Base-by-base conservation (phyloP, 1,140 invertebrate genomes). In the Diuraphis noxia region DNA sequence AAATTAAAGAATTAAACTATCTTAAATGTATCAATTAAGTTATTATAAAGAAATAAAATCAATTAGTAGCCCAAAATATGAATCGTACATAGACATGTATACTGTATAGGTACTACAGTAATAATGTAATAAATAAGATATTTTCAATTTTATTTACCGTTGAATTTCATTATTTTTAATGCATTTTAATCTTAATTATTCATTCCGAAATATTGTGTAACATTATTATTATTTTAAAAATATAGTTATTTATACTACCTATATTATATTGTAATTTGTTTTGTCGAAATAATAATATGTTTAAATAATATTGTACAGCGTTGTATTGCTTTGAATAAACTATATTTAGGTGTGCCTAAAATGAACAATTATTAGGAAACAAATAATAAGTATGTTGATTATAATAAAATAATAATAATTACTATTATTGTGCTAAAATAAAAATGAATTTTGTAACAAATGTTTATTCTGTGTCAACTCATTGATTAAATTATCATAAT, bases 221-320 rank as follows among this genome's bases (percentile, higher is more conserved):
- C 46, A 49, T 49, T 49, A 86, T 46, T 49, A 49, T 49, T 86
- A 86, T 49, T 86, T 23, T 36, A 84, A 40, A 40, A 41, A 41
- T 17, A 41, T n/a, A 84, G 43, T 41, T 38, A 43, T 43, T 81
- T 41, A 84, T n/a, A 84, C 40, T 19, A n/a, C n/a, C n/a, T n/a
- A 25, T 85, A 85, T 46, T 49, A 38, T 79, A 86, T 36, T 49
- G 43, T 49, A 86, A 36, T 86, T 49, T 36, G 19, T 36, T 36
- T 86, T 36, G 43, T 49, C 19, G 19, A 23, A 38, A 40, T 56
- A 23, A 56, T 87, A 38, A 56, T 87, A 56, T 56, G 21, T 38
- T 43, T n/a, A 43, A 84, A 77, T 43, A 89, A 89, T 43, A 89
- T 43, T 89, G 88, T 89, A 89, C 88, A 77, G 88, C 88, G 63